phyloP scores from a whole-genome alignment of 2,888 invertebrate species.

The Sialis lutaria region DNA sequence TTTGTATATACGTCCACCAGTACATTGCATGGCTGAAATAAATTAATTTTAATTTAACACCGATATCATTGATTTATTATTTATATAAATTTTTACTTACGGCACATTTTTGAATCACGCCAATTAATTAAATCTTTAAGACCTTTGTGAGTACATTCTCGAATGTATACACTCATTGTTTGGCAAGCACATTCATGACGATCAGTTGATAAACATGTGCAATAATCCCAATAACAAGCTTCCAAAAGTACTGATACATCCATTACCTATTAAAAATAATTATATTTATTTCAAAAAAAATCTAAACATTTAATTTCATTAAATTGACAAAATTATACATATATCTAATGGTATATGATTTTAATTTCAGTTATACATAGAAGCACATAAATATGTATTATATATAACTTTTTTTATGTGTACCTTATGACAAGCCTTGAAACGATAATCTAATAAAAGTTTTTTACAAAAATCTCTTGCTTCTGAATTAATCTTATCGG shows the following conservation, averaged over 20 bases:
- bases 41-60: constrained; percentile 4
- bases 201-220: constrained; percentile 40
- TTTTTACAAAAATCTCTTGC: constrained; percentile 44
- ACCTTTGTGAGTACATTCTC: constrained; percentile 54
- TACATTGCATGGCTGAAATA: constrained; percentile 57
- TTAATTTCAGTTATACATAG: neutral
- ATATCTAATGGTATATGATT: no score
- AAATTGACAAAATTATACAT: no score
- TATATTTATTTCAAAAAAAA: neutral
- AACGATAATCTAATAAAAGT: constrained; percentile 43
- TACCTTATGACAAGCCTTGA: constrained; percentile 43
- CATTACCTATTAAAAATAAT: constrained; percentile 29
- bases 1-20: constrained; percentile 55
- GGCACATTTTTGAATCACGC: constrained; percentile 66
- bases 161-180: constrained; percentile 57
- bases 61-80: neutral
- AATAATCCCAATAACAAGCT: constrained; percentile 69
- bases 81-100: constrained; percentile 36
- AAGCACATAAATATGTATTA: constrained; percentile 4
- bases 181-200: constrained; percentile 55
- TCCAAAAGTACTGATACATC: constrained; percentile 47
- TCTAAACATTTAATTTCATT: no score
- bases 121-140: constrained; percentile 45
- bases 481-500: constrained; percentile 7
- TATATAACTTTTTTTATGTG: constrained; percentile 8